Conservation (phyloP, 2,888 invertebrate species). For the Geophilus truncorum region DNA sequence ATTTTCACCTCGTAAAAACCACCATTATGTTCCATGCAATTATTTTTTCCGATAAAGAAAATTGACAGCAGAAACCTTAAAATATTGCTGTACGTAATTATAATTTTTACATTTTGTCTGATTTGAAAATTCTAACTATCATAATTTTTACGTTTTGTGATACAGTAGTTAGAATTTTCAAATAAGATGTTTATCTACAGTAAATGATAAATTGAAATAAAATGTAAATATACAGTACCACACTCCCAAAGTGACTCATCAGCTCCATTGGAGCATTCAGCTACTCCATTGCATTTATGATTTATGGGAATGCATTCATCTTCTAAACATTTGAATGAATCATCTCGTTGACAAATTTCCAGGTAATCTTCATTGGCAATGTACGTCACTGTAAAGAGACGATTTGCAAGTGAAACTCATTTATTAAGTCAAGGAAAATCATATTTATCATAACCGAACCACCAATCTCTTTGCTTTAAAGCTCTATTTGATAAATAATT, state of each 20-base stretch:
- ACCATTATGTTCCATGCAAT: neutral
- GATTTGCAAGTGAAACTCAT: neutral
- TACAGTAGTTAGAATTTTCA: too few relatives aligned
- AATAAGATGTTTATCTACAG: too few relatives aligned
- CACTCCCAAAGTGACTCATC: conserved; percentile 35
- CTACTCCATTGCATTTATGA: conserved; percentile 42
- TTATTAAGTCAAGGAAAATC: neutral
- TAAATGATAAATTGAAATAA: too few relatives aligned
- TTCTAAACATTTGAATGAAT: conserved; percentile 33
- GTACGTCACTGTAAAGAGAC: neutral
- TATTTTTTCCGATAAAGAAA: neutral
- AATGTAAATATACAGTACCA: conserved; percentile 6
- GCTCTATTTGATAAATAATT: too few relatives aligned
- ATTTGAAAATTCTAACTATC: too few relatives aligned
- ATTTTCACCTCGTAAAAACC: neutral
- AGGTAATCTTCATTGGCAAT: neutral
- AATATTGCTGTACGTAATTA: too few relatives aligned
- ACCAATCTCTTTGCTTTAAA: too few relatives aligned
- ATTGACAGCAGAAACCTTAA: too few relatives aligned
- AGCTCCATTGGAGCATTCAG: conserved; percentile 34
- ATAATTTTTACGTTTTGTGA: too few relatives aligned
- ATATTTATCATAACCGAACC: too few relatives aligned
- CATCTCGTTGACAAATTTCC: conserved; percentile 6
- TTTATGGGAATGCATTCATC: conserved; percentile 40
- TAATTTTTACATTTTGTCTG: too few relatives aligned